Conservation (phyloP, 1,140 invertebrate genomes). For the Leptinotarsa lineolata region DNA sequence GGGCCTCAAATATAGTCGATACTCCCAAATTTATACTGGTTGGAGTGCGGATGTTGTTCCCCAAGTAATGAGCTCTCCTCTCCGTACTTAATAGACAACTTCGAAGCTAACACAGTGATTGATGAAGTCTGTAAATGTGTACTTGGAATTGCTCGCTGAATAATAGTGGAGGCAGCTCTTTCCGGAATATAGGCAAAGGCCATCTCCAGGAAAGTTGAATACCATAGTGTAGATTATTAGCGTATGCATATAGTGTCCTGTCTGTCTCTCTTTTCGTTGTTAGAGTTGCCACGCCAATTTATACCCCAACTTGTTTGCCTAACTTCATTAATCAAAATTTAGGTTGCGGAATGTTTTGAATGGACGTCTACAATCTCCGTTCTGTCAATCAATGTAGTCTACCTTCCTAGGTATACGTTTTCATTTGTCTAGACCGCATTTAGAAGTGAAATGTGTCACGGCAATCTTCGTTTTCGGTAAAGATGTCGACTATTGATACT, state of each 20-base stretch:
- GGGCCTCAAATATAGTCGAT: conserved; percentile 1
- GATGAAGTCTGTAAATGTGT: conserved; percentile 49
- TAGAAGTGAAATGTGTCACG: not conserved
- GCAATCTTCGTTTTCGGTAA: too few species aligned
- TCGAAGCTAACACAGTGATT: conserved; percentile 46
- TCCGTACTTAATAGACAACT: conserved; percentile 48
- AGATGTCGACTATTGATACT: too few species aligned
- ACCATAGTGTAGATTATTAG: conserved; percentile 30
- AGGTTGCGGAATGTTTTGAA: conserved; percentile 7
- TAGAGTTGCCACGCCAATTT: not conserved
- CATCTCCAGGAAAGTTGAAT: conserved; percentile 21
- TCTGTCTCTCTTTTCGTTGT: conserved; percentile 10
- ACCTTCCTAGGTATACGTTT: not conserved
- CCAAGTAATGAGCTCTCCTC: conserved; percentile 44
- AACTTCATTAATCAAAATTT: conserved; percentile 21
- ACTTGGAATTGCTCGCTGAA: conserved; percentile 45
- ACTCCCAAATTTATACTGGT: conserved; percentile 39
- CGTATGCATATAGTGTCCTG: conserved; percentile 32
- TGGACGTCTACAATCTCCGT: not conserved
- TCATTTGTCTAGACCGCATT: not conserved
- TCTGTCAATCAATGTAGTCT: not conserved
- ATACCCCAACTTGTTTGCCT: conserved; percentile 7
- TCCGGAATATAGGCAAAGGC: conserved; percentile 9
- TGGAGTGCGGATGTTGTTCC: conserved; percentile 34
- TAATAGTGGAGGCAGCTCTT: conserved; percentile 31